phyloP scores from a whole-genome alignment of 2,113 vertebrate species.

The Varanus komodoensis region DNA sequence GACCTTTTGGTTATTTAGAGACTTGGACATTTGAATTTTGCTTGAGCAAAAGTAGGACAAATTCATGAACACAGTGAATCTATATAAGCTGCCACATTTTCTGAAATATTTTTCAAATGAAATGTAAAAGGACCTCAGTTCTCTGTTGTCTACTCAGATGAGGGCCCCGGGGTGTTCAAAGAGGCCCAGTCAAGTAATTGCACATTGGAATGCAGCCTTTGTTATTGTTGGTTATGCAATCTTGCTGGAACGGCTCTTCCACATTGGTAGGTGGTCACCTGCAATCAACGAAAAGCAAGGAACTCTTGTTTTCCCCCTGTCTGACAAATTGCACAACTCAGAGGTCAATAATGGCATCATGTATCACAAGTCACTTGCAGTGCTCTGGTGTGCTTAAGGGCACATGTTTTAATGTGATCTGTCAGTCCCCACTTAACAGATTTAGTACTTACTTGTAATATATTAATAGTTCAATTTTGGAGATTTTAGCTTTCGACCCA shows the following conservation, averaged over 20 bases:
- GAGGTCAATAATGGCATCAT: conserved; percentile 70
- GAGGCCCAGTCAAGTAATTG: neutral
- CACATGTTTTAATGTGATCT: conserved; percentile 62
- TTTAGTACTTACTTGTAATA: conserved; percentile 64
- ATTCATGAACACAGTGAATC: neutral
- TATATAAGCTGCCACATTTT: neutral
- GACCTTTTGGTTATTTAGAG: neutral
- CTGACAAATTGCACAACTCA: conserved; percentile 63
- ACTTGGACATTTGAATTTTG: neutral
- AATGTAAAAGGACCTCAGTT: conserved; percentile 9
- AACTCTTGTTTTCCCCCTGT: conserved; percentile 24
- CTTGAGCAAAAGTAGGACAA: neutral
- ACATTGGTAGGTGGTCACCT: neutral
- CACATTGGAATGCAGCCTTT: neutral
- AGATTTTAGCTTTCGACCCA: conserved; percentile 63
- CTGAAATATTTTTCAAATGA: neutral
- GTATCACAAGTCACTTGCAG: conserved; percentile 63
- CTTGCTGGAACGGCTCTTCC: conserved; percentile 30
- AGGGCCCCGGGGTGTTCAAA: neutral
- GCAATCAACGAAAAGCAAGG: conserved; percentile 2
- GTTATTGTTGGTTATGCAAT: neutral
- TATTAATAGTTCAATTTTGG: conserved; percentile 69
- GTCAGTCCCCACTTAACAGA: conserved; percentile 65
- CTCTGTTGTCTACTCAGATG: neutral
- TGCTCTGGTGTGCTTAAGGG: conserved; percentile 58